Base-by-base conservation (phyloP, 2,797 vertebrate species). In the Molossus alvarezi region DNA sequence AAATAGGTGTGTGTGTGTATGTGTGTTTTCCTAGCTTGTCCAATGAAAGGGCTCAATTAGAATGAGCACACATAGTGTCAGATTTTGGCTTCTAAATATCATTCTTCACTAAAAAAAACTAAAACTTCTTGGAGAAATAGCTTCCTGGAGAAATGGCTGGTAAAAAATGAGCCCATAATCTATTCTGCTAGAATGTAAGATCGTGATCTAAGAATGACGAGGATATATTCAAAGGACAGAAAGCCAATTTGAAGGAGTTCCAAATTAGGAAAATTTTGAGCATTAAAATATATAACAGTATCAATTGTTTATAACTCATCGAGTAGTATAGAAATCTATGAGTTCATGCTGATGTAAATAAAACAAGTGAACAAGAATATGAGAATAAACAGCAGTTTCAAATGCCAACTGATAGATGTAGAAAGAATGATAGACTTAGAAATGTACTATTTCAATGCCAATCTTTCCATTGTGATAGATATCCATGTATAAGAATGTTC, bases 261-360 rank as follows among this genome's bases (percentile, higher is more conserved):
- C 45, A 84, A 67, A 73, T 0, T 5, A 48, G 64, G 17, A 1
- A 51, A 91, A 76, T n/a, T 53, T 20, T 92, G 17, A 87, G 3
- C 37, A 90, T 23, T 64, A 55, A 79, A 93, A 84, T 69, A 86
- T 57, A 53, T 90, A 37, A 62, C n/a, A 41, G 71, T 29, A 57
- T 1, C 13, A 73, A 33, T 33, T 76, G 5, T 77, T 82, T 69
- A 75, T 62, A 77, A 73, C 2, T 21, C 25, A 89, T 29, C 33
- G 12, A 90, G 33, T n/a, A 41, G 12, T 21, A 29, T 80, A 69
- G 64, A 7, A 62, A 90, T 79, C 10, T 18, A 10, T 33, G 23
- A 60, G 23, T 37, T 9, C 29, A 9, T 6, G 53, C 14, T 55
- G 12, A 27, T 60, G 41, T 69, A 73, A 77, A 55, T 87, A 21